phyloP scores from a whole-genome alignment of 2,797 vertebrate species.

The Lates japonicus region DNA sequence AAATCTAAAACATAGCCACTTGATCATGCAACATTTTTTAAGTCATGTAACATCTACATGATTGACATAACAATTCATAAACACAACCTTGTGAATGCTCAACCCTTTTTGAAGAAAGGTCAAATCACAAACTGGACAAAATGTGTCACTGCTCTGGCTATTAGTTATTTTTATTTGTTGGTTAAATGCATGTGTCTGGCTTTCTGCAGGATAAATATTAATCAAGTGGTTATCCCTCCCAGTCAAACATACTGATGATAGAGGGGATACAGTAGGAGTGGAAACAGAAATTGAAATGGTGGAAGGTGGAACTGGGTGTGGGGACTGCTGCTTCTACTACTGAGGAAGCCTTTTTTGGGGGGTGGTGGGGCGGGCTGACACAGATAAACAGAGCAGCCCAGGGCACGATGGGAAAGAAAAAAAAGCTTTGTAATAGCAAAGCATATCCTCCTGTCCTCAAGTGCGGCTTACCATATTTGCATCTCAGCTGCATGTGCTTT shows the following conservation, averaged over 20 bases:
- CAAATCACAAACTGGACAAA: neutral
- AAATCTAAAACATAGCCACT: too few species aligned
- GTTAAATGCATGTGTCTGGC: neutral
- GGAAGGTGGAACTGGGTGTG: constrained; percentile 15
- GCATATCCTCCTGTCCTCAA: constrained; percentile 77
- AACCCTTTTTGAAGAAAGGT: neutral
- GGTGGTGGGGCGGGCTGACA: neutral
- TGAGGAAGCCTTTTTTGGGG: constrained; percentile 38
- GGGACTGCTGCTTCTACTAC: constrained; percentile 20
- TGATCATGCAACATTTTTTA: too few species aligned
- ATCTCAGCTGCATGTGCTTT: constrained; percentile 79
- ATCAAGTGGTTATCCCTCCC: constrained; percentile 43
- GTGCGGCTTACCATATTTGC: constrained; percentile 81
- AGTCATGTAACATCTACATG: too few species aligned
- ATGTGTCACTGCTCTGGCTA: neutral
- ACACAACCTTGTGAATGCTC: too few species aligned
- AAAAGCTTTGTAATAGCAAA: constrained; percentile 73
- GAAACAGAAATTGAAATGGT: constrained; percentile 40
- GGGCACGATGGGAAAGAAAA: constrained; percentile 61
- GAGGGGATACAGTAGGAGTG: constrained; percentile 10
- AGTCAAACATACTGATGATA: constrained; percentile 46
- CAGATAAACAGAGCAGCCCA: constrained; percentile 81
- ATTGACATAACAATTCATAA: too few species aligned
- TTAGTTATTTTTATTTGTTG: neutral
- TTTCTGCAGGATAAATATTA: constrained; percentile 46